Conservation (phyloP, 2,888 invertebrate species). For the Melinaea marsaeus region DNA sequence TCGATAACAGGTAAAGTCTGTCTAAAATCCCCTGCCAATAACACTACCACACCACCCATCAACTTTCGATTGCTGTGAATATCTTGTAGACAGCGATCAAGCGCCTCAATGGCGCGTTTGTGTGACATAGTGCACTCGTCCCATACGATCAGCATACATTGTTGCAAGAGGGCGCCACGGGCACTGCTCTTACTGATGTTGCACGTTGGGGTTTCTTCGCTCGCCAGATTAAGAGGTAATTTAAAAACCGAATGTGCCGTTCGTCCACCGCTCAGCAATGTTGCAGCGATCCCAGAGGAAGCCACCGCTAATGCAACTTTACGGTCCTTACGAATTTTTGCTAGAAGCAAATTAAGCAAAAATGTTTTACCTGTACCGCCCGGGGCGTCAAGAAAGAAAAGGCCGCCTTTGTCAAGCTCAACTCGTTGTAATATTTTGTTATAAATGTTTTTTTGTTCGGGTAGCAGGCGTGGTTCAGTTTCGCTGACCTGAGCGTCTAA, state of each 20-base stretch:
- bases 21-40: conserved; percentile 32
- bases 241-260: conserved; percentile 34
- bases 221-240: conserved; percentile 26
- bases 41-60: conserved; percentile 29
- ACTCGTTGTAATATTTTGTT: conserved; percentile 14
- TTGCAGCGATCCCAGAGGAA: conserved; percentile 39
- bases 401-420: conserved; percentile 5
- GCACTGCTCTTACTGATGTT: conserved; percentile 33
- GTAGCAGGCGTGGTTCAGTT: conserved; percentile 31
- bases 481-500: conserved; percentile 35
- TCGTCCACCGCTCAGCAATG: conserved; percentile 28
- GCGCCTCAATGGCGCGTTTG: conserved; percentile 28
- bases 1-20: conserved; percentile 34
- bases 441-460: conserved; percentile 11
- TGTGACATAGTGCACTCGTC: conserved; percentile 36
- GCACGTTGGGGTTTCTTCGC: conserved; percentile 33
- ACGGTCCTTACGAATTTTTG: conserved; percentile 35
- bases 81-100: conserved; percentile 27
- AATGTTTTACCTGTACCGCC: conserved; percentile 52
- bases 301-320: conserved; percentile 44
- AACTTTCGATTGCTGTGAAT: conserved; percentile 27
- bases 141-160: conserved; percentile 34
- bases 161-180: conserved; percentile 29
- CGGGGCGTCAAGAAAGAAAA: conserved; percentile 34
- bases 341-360: conserved; percentile 35